These are phyloP conservation scores for Saimiri boliviensis DNA, from an alignment of 2,113 vertebrate species.

Conservation along the genomic window DNA sequence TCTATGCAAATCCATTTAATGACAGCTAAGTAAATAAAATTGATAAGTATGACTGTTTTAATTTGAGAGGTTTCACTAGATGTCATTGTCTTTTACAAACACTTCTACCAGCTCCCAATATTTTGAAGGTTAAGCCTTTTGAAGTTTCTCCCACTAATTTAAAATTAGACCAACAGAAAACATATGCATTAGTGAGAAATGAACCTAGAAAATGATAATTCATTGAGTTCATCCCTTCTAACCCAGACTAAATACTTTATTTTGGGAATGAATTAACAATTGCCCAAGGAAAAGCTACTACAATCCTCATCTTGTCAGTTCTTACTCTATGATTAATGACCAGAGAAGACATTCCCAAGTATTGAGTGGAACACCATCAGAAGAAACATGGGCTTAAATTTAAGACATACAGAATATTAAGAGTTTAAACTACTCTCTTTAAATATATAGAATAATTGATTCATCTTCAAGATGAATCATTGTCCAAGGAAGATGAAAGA, in stretches of 20 bases:
- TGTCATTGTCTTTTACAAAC: background rate
- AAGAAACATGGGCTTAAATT: background rate
- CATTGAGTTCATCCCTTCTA: background rate
- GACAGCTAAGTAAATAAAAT: background rate
- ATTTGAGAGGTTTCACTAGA: background rate
- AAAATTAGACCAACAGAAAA: background rate
- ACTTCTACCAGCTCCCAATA: accelerated
- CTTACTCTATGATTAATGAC: background rate
- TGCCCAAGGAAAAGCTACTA: accelerated
- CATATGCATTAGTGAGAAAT: accelerated
- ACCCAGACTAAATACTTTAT: background rate
- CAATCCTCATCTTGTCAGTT: background rate
- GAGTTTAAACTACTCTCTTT: too few relatives aligned
- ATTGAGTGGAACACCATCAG: accelerated
- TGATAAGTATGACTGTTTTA: background rate
- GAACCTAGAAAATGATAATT: accelerated
- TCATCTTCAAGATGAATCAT: background rate
- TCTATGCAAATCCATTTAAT: background rate
- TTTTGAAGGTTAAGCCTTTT: background rate
- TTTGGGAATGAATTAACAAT: too few relatives aligned
- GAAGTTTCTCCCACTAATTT: background rate
- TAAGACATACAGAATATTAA: too few relatives aligned
- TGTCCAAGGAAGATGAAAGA: accelerated
- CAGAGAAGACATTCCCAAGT: background rate
- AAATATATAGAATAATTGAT: accelerated